Conservation (phyloP, 2,888 invertebrate species). For the Ophion slaviceki region DNA sequence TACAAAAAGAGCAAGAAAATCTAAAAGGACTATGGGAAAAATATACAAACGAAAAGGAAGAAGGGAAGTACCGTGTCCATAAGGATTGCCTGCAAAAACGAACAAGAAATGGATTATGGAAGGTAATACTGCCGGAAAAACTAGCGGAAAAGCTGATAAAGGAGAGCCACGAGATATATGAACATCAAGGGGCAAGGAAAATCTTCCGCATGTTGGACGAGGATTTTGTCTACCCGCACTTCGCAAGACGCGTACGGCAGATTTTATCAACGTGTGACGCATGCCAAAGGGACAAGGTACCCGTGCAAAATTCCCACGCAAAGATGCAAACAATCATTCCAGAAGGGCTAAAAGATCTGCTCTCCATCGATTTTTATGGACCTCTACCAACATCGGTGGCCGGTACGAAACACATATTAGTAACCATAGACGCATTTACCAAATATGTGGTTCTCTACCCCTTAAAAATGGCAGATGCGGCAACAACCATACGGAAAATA, state of each 20-base stretch:
- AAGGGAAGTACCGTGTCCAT: background rate
- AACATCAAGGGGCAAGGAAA: background rate
- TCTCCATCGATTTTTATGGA: conserved; percentile 8
- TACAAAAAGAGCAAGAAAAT: background rate
- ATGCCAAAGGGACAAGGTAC: background rate
- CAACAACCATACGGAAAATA: too few relatives aligned
- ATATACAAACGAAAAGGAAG: background rate
- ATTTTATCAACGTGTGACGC: background rate
- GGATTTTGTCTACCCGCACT: background rate
- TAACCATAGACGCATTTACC: too few relatives aligned
- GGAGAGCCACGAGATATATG: conserved; percentile 4
- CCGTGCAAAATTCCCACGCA: background rate
- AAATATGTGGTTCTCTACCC: too few relatives aligned
- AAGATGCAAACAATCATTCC: conserved; percentile 18
- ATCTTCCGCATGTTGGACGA: background rate
- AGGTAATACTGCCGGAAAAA: background rate
- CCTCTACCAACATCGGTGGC: background rate
- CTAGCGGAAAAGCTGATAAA: background rate
- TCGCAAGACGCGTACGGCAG: background rate
- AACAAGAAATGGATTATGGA: background rate
- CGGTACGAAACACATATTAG: too few relatives aligned
- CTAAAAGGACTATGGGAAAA: background rate
- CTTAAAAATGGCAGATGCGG: too few relatives aligned
- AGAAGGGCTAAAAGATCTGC: background rate
- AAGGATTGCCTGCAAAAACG: background rate